phyloP scores from a whole-genome alignment of 2,797 vertebrate genomes.

The Spinibarbus caldwelli region DNA sequence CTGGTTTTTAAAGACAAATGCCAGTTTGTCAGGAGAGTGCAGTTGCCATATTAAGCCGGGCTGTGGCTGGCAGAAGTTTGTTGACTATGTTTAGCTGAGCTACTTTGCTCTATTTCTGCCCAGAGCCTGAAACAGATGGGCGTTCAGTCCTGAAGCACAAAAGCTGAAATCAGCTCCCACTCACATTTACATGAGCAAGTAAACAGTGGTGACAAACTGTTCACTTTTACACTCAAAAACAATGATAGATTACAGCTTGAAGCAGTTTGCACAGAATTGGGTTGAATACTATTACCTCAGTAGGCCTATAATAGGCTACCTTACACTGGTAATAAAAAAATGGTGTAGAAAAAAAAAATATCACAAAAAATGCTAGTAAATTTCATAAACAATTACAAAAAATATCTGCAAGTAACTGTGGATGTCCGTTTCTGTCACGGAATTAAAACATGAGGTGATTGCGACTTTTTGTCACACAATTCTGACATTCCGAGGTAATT shows the following conservation, averaged over 20 bases:
- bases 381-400: neutral
- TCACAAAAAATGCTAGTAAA: neutral
- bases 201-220: neutral
- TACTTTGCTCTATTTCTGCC: conserved; percentile 56
- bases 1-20: conserved; percentile 63
- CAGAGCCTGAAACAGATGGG: conserved; percentile 20
- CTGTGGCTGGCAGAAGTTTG: conserved; percentile 43
- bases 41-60: conserved; percentile 68
- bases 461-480: neutral
- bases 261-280: neutral
- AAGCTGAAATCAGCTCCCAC: conserved; percentile 45
- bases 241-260: neutral
- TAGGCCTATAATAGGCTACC: neutral
- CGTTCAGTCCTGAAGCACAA: conserved; percentile 21
- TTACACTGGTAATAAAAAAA: neutral
- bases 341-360: neutral
- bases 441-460: neutral
- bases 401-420: neutral
- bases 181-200: neutral
- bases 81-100: conserved; percentile 67
- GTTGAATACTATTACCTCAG: neutral
- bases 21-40: conserved; percentile 59
- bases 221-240: neutral
- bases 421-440: neutral
- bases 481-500: neutral